Percentiles rank a stretch among this genome's conserved stretches.
Evolutionary conservation across 2,888 invertebrate species (phyloP).

Genomic region (Heliconius ismenius): DNA sequence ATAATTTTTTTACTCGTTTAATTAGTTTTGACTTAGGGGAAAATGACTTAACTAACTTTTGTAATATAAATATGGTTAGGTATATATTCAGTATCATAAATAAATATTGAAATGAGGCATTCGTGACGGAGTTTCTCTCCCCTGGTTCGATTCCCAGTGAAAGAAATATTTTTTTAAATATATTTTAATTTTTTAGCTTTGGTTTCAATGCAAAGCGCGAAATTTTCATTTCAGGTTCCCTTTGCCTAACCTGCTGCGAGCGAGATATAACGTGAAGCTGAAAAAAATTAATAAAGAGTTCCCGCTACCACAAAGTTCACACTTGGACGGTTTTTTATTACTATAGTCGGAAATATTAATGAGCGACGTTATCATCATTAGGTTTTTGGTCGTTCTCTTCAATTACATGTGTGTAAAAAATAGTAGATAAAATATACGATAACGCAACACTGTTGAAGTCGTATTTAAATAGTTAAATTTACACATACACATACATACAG

Average conservation of each 20-base stretch:
- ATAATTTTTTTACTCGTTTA: too few relatives aligned
- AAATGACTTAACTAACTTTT: too few relatives aligned
- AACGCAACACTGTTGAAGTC: constrained; percentile 2
- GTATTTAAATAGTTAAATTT: constrained; percentile 10
- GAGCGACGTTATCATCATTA: constrained; percentile 19
- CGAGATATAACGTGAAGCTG: background rate
- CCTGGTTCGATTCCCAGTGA: background rate
- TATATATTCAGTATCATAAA: too few relatives aligned
- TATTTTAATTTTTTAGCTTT: too few relatives aligned
- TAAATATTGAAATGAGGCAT: too few relatives aligned
- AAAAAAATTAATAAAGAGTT: background rate
- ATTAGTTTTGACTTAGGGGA: too few relatives aligned
- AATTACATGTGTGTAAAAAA: background rate
- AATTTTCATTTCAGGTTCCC: background rate
- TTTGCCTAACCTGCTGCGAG: background rate
- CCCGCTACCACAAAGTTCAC: background rate
- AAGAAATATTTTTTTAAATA: background rate
- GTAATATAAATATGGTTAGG: too few relatives aligned
- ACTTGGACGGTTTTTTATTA: constrained; percentile 8
- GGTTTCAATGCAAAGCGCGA: too few relatives aligned
- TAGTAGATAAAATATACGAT: constrained; percentile 5
- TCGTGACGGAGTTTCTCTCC: too few relatives aligned
- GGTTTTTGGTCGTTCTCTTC: constrained; percentile 13
- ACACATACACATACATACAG: background rate
- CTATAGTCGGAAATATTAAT: constrained; percentile 14